Percentiles rank a stretch among this genome's conserved stretches.
phyloP scores from a whole-genome alignment of 2,888 invertebrate genomes.

The Harmothoe impar region DNA sequence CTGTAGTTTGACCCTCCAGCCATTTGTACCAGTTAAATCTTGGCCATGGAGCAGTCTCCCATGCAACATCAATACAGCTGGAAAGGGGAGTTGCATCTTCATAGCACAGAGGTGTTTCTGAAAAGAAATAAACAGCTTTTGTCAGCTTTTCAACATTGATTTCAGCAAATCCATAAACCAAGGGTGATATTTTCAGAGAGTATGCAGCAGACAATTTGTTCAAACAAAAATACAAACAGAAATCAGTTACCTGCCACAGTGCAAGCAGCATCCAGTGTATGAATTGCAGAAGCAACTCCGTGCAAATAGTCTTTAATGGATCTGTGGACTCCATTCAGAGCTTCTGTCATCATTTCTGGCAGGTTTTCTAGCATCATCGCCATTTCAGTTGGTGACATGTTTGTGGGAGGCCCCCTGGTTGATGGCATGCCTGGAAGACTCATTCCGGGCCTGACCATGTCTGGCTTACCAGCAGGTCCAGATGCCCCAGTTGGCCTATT shows the following conservation, averaged over 20 bases:
- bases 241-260: neutral
- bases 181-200: neutral
- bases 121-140: neutral
- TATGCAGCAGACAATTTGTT: neutral
- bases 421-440: neutral
- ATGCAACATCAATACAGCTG: neutral
- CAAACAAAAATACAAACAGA: no score
- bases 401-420: neutral
- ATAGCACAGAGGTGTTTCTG: neutral
- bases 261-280: conserved; percentile 3
- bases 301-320: neutral
- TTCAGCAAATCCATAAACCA: neutral
- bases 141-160: neutral
- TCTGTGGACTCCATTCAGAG: neutral
- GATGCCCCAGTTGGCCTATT: no score
- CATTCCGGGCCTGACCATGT: neutral
- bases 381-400: neutral
- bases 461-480: no score
- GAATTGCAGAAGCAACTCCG: neutral
- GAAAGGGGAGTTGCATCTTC: neutral
- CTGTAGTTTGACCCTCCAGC: neutral
- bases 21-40: neutral
- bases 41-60: neutral
- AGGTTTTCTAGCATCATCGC: neutral
- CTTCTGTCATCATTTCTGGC: neutral